phyloP scores from a whole-genome alignment of 2,113 vertebrate genomes.

The Chaetops frenatus region DNA sequence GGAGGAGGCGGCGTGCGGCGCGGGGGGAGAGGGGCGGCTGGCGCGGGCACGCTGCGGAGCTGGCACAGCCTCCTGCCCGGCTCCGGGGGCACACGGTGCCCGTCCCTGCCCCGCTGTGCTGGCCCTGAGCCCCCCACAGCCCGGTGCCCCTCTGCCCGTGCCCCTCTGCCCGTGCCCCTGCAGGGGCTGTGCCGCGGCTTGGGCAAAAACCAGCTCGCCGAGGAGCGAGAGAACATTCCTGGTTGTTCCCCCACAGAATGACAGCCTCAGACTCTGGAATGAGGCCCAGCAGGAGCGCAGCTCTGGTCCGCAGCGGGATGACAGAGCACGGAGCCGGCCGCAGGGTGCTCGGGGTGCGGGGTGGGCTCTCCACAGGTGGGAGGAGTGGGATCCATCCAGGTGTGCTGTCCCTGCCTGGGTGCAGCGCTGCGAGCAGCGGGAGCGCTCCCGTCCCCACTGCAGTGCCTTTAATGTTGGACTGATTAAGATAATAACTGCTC shows the following conservation, averaged over 20 bases:
- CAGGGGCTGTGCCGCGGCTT: fast-evolving
- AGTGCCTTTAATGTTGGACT: neutral
- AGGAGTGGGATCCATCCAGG: neutral
- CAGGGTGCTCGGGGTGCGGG: fast-evolving
- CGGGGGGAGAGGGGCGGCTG: neutral
- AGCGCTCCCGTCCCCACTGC: neutral
- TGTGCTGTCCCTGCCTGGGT: fast-evolving
- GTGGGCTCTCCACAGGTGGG: fast-evolving
- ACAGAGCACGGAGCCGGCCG: fast-evolving
- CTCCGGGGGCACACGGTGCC: neutral
- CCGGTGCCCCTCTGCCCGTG: fast-evolving
- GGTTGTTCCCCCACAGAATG: fast-evolving
- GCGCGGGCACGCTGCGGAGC: neutral
- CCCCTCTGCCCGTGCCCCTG: neutral
- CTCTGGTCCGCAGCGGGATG: fast-evolving
- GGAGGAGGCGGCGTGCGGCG: neutral
- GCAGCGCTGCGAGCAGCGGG: neutral
- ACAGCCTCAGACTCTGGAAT: neutral
- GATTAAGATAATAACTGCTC: neutral
- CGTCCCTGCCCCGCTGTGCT: fast-evolving
- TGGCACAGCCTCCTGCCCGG: neutral
- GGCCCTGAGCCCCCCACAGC: neutral
- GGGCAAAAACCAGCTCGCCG: neutral
- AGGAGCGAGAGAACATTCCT: neutral
- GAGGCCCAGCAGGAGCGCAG: neutral